Evolutionary conservation across 2,113 vertebrate species (phyloP), one percentile per base, ranked within the genome.

Genomic region (Diadophis punctatus): DNA sequence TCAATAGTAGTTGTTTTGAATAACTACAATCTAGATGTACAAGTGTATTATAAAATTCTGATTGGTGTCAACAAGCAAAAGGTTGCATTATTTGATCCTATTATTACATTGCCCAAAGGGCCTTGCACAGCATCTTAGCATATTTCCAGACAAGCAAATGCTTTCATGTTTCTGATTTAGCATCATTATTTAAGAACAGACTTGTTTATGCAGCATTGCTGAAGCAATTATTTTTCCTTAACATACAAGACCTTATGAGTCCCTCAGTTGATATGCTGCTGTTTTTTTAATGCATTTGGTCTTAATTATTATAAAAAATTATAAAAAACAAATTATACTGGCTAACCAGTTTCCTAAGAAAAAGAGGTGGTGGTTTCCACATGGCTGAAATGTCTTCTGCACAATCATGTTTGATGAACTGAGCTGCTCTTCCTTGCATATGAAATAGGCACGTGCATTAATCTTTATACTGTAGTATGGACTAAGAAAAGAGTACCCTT

Each of bases 121-220:
- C 95, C 93, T 94, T 49, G 55, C 91, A 80, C 84, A 92, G 7
- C 53, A 48, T 90, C 23, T 89, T 92, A 93, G 91, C 89, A 90
- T 93, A 94, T 95, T 93, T 88, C 80, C 89, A 39, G 43, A 94
- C 89, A 74, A 84, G 89, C 90, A 93, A 90, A 86, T 90, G 86
- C 86, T 95, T 95, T 74, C 86, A 88, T 94, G 87, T 92, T 86
- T 34, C 94, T 96, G 96, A 95, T 96, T 96, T 94, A 97, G 95
- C 93, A 91, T 91, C 91, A 92, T 95, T 96, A 96, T 96, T 95
- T 97, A 96, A 96, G 93, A 95, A 90, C 46, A 88, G 89, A 90
- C 93, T 95, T 91, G 94, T 89, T 94, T 92, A 93, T 9, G 93
- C 92, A 94, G 89, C 87, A 90, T 85, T 93, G 92, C 60, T 91